Conservation (phyloP, 1,140 invertebrate genomes). For the Idris sp. region DNA sequence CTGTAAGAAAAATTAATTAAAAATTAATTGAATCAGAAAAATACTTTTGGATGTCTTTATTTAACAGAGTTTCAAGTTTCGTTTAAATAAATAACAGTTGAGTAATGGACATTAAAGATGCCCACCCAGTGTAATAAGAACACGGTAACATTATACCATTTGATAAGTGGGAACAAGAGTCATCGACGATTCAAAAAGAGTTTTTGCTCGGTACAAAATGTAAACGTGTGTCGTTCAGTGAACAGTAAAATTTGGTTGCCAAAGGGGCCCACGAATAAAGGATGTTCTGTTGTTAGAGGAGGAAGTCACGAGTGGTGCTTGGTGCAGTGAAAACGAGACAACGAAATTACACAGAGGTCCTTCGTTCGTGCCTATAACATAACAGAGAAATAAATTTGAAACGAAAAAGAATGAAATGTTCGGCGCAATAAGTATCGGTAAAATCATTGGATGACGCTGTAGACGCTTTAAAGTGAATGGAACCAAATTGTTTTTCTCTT, state of each 20-base stretch:
- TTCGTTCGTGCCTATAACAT: conserved; percentile 31
- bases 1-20: no score
- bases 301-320: conserved; percentile 3
- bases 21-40: no score
- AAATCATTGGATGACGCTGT: no score
- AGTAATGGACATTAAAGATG: not conserved
- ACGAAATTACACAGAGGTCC: conserved; percentile 42
- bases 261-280: conserved; percentile 41
- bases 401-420: no score
- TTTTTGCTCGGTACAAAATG: conserved; percentile 28
- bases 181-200: conserved; percentile 31
- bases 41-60: no score
- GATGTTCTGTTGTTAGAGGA: conserved; percentile 50
- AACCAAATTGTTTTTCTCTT: conserved; percentile 11
- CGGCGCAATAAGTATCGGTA: conserved; percentile 3
- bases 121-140: conserved; percentile 7
- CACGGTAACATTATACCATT: conserved; percentile 26
- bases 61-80: no score
- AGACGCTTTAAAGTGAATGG: no score
- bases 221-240: conserved; percentile 46
- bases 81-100: no score
- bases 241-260: conserved; percentile 47
- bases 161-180: conserved; percentile 38
- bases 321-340: conserved; percentile 32
- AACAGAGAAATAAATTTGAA: conserved; percentile 20